A percentile compares a stretch with the other conserved stretches of the same genome.
phyloP scores from a whole-genome alignment of 2,113 vertebrate genomes.

The Nestor notabilis region DNA sequence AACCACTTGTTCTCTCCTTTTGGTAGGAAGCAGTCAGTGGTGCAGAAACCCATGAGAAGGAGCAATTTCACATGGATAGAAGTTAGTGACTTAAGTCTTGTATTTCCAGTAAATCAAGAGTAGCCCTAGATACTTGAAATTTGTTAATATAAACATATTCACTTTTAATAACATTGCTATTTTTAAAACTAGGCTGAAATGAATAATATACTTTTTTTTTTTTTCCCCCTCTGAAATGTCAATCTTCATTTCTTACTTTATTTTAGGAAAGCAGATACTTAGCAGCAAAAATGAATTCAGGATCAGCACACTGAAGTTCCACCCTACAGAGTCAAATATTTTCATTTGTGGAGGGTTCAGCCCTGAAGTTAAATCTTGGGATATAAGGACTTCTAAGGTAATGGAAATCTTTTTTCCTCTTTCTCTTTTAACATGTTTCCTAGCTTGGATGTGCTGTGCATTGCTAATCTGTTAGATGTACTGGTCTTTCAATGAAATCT shows the following conservation, averaged over 20 bases:
- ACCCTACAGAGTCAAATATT: constrained; percentile 82
- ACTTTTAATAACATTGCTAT: not conserved
- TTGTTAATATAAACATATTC: not conserved
- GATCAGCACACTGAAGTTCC: constrained; percentile 82
- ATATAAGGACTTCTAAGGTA: constrained; percentile 89
- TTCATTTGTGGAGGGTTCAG: constrained; percentile 93
- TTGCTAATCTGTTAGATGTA: not conserved
- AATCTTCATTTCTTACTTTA: not conserved
- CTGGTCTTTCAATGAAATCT: not conserved
- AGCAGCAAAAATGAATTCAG: constrained; percentile 84
- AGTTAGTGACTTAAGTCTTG: not conserved
- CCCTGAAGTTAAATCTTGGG: constrained; percentile 91
- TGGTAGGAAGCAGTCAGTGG: not conserved
- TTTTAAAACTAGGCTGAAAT: not conserved
- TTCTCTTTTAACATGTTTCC: not conserved
- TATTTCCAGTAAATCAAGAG: not conserved
- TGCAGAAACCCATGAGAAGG: not conserved
- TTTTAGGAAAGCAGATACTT: constrained; percentile 83
- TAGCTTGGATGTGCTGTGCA: not conserved
- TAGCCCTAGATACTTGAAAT: not conserved
- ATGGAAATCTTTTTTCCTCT: not conserved
- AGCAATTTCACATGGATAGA: not conserved
- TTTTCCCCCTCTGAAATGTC: not conserved
- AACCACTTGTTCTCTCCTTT: not conserved
- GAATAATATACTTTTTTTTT: not conserved